phyloP scores from a whole-genome alignment of 2,113 vertebrate species.

The Romanogobio albipinnatus region DNA sequence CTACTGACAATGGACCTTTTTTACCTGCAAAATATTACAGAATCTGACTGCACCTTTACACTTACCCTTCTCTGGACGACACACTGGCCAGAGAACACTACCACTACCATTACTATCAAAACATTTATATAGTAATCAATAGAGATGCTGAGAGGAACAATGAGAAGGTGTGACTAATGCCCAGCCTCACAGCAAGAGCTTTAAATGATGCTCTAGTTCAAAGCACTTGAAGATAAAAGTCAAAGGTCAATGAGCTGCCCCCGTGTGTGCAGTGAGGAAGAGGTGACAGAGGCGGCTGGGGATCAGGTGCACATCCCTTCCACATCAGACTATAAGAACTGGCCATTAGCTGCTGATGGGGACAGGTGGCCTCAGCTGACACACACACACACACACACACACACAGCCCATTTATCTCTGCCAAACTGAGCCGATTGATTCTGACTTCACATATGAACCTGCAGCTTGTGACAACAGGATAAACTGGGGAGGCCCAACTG shows the following conservation, averaged over 20 bases:
- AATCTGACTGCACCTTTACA: neutral
- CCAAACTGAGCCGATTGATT: neutral
- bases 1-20: neutral
- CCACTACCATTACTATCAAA: neutral
- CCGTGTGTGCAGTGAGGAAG: neutral
- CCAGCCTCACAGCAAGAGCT: neutral
- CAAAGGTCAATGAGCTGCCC: neutral
- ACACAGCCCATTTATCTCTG: neutral
- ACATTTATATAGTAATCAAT: neutral
- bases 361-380: neutral
- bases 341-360: conserved; percentile 2
- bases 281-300: neutral
- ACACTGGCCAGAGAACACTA: too few species aligned
- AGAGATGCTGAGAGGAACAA: neutral
- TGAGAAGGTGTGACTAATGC: neutral
- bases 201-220: neutral
- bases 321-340: neutral
- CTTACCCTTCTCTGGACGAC: neutral
- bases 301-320: conserved; percentile 6
- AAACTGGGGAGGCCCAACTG: neutral
- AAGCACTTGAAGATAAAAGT: neutral
- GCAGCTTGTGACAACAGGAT: neutral
- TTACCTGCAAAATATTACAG: neutral
- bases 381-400: neutral
- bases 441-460: neutral